Conservation (phyloP, 2,888 invertebrate genomes). For the Tricholauxania praeusta region DNA sequence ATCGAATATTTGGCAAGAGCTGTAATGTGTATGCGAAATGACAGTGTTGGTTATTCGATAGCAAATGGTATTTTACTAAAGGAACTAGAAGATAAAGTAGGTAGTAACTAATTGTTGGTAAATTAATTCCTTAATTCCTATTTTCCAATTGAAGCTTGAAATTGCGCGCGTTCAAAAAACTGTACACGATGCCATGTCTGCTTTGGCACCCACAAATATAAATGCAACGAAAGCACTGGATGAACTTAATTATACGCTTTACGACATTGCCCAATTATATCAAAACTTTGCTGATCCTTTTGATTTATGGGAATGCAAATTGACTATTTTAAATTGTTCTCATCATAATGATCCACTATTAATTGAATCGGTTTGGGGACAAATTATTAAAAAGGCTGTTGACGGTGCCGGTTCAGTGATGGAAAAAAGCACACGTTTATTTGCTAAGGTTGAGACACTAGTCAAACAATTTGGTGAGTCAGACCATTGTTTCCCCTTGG, state of each 20-base stretch:
- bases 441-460: slow-evolving; percentile 81
- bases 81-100: slow-evolving; percentile 88
- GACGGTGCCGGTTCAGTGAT: slow-evolving; percentile 65
- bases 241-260: slow-evolving; percentile 83
- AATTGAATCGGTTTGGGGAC: slow-evolving; percentile 92
- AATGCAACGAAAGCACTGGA: slow-evolving; percentile 74
- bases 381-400: slow-evolving; percentile 72
- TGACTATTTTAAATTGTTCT: slow-evolving; percentile 95
- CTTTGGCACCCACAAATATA: slow-evolving; percentile 68
- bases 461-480: slow-evolving; percentile 84
- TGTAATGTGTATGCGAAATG: slow-evolving; percentile 94
- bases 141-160: slow-evolving; percentile 71
- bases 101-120: not conserved
- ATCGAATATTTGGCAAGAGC: slow-evolving; percentile 93
- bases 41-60: slow-evolving; percentile 79
- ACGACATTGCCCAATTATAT: slow-evolving; percentile 91
- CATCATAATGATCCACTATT: slow-evolving; percentile 90
- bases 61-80: slow-evolving; percentile 83
- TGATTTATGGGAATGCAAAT: slow-evolving; percentile 91
- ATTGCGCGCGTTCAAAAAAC: slow-evolving; percentile 86
- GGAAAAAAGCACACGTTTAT: slow-evolving; percentile 76
- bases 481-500: slow-evolving; percentile 90
- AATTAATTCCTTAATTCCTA: not conserved
- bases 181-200: slow-evolving; percentile 75
- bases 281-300: slow-evolving; percentile 93